Base-by-base conservation (phyloP, 2,888 invertebrate species). In the Panopea generosa region DNA sequence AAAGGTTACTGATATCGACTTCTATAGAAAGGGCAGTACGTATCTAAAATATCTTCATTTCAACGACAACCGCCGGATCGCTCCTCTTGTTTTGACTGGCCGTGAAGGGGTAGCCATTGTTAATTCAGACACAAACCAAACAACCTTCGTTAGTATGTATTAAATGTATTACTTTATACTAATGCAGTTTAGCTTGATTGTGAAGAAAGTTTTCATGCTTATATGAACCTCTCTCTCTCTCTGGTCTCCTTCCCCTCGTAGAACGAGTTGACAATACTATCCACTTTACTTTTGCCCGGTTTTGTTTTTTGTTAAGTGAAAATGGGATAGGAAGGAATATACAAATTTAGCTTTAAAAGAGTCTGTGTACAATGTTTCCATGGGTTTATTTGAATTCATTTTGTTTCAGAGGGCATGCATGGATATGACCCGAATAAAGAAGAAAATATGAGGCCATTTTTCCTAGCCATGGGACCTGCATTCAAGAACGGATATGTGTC, bases 381-480 rank as follows among this genome's bases (percentile, higher is more conserved):
- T n/a, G n/a, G n/a, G n/a, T n/a, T n/a, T n/a, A n/a, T n/a, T n/a
- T n/a, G n/a, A n/a, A n/a, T n/a, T n/a, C 6, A 20, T 47, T 61
- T 1, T 26, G 26, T 77, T 83, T 50, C 77, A 86, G 86, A 81
- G 57, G 92, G 92, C 27, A 69, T 76, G 22, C 92, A 92, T 85
- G 92, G 92, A 6, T 92, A 89, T 77, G 82, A 89, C 69, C 90
- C 95, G 81, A 90, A 89, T 26, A 61, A 63, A 27, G 91, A 93
- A 1, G 67, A 87, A 45, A 91, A 92, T 43, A 96, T 96, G 96
- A 94, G 94, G 79, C 95, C 96, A 7, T 94, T 95, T 84, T 96
- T 96, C 90, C 94, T 96, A 87, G 96, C 95, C 0, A 92, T 93
- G 68, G 96, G 96, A 11, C 91, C 91, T 55, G 89, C 88, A 1